Conservation (phyloP, 2,888 invertebrate species). For the Erpobdella octoculata region DNA sequence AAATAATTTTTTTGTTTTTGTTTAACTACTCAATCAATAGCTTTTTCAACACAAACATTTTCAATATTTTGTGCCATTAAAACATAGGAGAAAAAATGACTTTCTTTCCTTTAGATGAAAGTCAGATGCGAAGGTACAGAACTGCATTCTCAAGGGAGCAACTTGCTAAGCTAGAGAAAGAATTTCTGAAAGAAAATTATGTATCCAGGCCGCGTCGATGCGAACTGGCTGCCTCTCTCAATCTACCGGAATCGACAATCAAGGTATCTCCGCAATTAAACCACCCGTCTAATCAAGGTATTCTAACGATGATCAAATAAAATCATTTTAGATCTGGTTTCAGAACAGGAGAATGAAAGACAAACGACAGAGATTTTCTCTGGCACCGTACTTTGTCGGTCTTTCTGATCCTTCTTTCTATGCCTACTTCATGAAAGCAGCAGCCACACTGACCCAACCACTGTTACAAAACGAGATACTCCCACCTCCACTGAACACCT, state of each 20-base stretch:
- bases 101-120: slow-evolving; percentile 38
- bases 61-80: too few relatives aligned
- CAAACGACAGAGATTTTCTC: slow-evolving; percentile 85
- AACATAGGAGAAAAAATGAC: too few relatives aligned
- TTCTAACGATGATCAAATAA: background rate
- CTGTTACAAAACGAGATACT: background rate
- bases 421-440: slow-evolving; percentile 76
- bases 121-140: slow-evolving; percentile 63
- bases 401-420: slow-evolving; percentile 87
- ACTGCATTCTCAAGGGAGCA: slow-evolving; percentile 96
- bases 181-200: slow-evolving; percentile 93
- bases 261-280: slow-evolving; percentile 63
- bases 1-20: too few relatives aligned
- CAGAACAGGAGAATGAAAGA: slow-evolving; percentile 95
- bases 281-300: background rate
- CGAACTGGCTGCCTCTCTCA: slow-evolving; percentile 83
- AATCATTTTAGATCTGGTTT: slow-evolving; percentile 66
- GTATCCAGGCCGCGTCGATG: slow-evolving; percentile 88
- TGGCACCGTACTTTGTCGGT: slow-evolving; percentile 83
- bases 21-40: too few relatives aligned
- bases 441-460: slow-evolving; percentile 49
- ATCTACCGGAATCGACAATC: slow-evolving; percentile 91
- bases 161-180: slow-evolving; percentile 80
- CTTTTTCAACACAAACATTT: too few relatives aligned
- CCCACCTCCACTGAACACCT: background rate